Base-by-base conservation (phyloP, 2,888 invertebrate species). In the Apodemia duryi region DNA sequence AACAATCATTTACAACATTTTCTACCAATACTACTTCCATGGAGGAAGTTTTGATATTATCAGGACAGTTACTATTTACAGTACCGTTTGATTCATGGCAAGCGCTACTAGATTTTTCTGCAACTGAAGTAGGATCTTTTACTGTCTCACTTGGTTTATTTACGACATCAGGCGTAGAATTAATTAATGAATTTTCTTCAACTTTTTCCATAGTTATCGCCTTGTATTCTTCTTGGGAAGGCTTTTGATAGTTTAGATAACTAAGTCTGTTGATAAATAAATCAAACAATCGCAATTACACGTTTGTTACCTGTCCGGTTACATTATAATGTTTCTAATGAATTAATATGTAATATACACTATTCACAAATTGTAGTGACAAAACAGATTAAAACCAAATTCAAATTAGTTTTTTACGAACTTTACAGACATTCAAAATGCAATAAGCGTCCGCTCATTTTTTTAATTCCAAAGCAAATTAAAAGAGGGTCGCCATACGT, bases 21-120 rank as follows among this genome's bases (percentile, higher is more conserved):
- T 64, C 64, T 46, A 5, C 57, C 21, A 32, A 52, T 43, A 54
- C 61, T 38, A 64, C 57, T 35, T 64, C 32, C 21, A 32, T 60
- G n/a, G n/a, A n/a, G n/a, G n/a, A n/a, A 29, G 64, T 43, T 63
- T 63, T 35, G 54, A 60, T 67, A 13, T 66, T 65, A 51, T 71
- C 70, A 41, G 63, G 57, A 67, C 66, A 66, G 49, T 49, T 61
- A 28, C 62, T 66, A 54, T 63, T 84, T 38, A 61, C 11, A 51
- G 79, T 77, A 73, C 90, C 90, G 75, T 91, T 90, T 67, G 88
- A 77, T 82, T 83, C 83, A 70, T 79, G 84, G 81, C 85, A 83
- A 67, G 79, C 78, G 76, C 46, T 13, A 46, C 85, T 78, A 68
- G 75, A 74, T 70, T 79, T 80, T 69, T 69, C 71, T 66, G 75